phyloP scores from a whole-genome alignment of 2,888 invertebrate genomes.

The Megaustenia siamemsis region DNA sequence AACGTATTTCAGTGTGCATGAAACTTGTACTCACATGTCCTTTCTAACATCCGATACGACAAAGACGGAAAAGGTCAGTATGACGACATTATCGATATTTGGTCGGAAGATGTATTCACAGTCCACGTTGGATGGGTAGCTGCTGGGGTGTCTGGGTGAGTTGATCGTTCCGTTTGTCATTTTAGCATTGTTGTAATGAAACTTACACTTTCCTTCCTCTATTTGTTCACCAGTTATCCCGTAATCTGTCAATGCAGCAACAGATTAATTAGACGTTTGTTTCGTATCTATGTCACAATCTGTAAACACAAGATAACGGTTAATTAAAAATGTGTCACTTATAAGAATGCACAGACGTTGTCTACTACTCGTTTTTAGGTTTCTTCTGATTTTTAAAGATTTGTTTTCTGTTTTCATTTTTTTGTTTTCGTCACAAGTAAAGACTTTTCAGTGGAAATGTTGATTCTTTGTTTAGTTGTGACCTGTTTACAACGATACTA shows the following conservation, averaged over 20 bases:
- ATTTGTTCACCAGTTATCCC: slow-evolving; percentile 80
- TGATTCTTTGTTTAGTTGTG: too few species aligned
- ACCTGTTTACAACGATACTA: too few species aligned
- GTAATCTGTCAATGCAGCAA: slow-evolving; percentile 26
- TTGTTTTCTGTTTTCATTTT: too few species aligned
- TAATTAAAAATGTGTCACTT: not conserved
- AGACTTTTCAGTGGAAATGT: too few species aligned
- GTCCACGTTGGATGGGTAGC: slow-evolving; percentile 80
- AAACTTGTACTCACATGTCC: slow-evolving; percentile 38
- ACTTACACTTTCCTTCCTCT: slow-evolving; percentile 92
- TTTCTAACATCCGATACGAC: slow-evolving; percentile 60
- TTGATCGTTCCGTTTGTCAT: slow-evolving; percentile 85
- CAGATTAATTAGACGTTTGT: too few species aligned
- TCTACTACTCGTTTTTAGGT: too few species aligned
- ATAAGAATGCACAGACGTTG: too few species aligned
- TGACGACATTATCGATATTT: slow-evolving; percentile 70
- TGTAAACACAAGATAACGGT: not conserved
- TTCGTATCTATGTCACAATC: not conserved
- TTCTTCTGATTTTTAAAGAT: too few species aligned
- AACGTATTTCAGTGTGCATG: too few species aligned
- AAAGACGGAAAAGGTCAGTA: slow-evolving; percentile 77
- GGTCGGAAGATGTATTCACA: slow-evolving; percentile 81
- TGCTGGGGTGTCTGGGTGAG: slow-evolving; percentile 86
- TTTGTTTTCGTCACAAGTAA: too few species aligned
- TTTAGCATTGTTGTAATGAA: slow-evolving; percentile 86